Conservation (phyloP, 1,140 invertebrate genomes). For the Cataglyphis hispanica region DNA sequence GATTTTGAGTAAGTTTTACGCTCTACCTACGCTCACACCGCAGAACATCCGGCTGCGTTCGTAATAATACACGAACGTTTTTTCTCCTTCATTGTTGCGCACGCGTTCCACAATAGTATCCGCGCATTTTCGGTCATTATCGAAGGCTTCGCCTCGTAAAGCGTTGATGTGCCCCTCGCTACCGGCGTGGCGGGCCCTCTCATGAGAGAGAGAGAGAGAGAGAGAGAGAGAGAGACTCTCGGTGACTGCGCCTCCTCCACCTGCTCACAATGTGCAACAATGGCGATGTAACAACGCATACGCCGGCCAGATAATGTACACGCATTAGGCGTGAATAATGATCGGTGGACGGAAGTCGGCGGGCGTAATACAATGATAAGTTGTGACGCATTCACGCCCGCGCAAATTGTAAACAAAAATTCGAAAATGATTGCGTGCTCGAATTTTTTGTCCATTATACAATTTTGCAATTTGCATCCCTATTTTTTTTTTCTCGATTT, state of each 20-base stretch:
- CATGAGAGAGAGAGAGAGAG: not conserved
- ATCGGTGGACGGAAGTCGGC: slow-evolving; percentile 32
- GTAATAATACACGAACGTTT: slow-evolving; percentile 23
- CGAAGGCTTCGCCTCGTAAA: slow-evolving; percentile 44
- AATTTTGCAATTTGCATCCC: too few relatives aligned
- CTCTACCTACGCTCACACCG: not conserved
- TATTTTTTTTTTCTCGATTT: too few relatives aligned
- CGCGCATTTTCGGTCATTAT: slow-evolving; percentile 50
- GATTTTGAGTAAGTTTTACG: slow-evolving; percentile 15
- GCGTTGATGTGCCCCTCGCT: not conserved
- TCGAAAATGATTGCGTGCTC: not conserved
- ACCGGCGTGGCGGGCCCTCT: slow-evolving; percentile 4
- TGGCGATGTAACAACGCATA: slow-evolving; percentile 40
- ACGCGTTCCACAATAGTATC: slow-evolving; percentile 38
- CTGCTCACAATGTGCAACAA: slow-evolving; percentile 42
- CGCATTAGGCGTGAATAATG: slow-evolving; percentile 43
- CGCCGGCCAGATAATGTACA: slow-evolving; percentile 31
- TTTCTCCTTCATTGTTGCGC: slow-evolving; percentile 26
- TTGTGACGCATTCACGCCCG: not conserved
- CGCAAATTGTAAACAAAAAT: not conserved
- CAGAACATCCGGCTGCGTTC: slow-evolving; percentile 14
- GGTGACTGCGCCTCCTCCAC: not conserved
- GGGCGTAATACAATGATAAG: slow-evolving; percentile 12
- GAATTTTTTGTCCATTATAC: not conserved
- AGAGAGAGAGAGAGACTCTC: not conserved